Percentiles rank a stretch among this genome's conserved stretches.
Evolutionary conservation across 2,888 invertebrate species (phyloP).

Genomic region (Gandaritis pyraliata): DNA sequence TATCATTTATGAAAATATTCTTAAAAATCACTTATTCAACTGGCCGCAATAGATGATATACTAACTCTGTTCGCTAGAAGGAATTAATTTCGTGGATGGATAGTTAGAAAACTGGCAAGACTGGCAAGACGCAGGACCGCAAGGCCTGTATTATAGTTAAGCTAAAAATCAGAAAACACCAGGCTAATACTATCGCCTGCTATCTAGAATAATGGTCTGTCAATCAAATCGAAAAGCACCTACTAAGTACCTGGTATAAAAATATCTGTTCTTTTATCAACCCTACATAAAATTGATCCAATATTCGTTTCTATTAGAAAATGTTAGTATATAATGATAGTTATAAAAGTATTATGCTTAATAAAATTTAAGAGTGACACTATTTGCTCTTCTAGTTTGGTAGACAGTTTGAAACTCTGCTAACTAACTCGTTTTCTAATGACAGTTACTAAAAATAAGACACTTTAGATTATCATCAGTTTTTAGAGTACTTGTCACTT

Average conservation of each 20-base stretch:
- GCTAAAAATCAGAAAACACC: slow-evolving; percentile 73
- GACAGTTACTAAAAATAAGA: slow-evolving; percentile 82
- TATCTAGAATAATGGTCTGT: slow-evolving; percentile 63
- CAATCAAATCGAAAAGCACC: slow-evolving; percentile 76
- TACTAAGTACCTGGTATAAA: slow-evolving; percentile 78
- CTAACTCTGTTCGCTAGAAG: slow-evolving; percentile 70
- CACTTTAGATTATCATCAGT: slow-evolving; percentile 78
- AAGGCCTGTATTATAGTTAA: slow-evolving; percentile 61
- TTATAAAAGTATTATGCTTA: slow-evolving; percentile 47
- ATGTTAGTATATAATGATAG: slow-evolving; percentile 39
- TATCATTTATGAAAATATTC: slow-evolving; percentile 76
- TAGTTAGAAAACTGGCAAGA: slow-evolving; percentile 79
- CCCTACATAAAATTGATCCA: slow-evolving; percentile 78
- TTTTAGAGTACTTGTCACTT: slow-evolving; percentile 67
- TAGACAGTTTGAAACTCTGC: slow-evolving; percentile 79
- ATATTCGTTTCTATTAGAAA: slow-evolving; percentile 51
- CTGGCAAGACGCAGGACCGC: slow-evolving; percentile 65
- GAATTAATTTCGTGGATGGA: slow-evolving; percentile 79
- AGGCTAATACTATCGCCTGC: slow-evolving; percentile 69
- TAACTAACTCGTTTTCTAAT: slow-evolving; percentile 79
- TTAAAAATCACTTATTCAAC: slow-evolving; percentile 66
- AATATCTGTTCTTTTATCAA: slow-evolving; percentile 75
- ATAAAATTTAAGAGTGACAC: slow-evolving; percentile 59
- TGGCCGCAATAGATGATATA: slow-evolving; percentile 66
- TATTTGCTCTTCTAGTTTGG: slow-evolving; percentile 70